A percentile compares a stretch with the other conserved stretches of the same genome.
phyloP scores from a whole-genome alignment of 2,888 invertebrate genomes.

The Osmoderma eremita region DNA sequence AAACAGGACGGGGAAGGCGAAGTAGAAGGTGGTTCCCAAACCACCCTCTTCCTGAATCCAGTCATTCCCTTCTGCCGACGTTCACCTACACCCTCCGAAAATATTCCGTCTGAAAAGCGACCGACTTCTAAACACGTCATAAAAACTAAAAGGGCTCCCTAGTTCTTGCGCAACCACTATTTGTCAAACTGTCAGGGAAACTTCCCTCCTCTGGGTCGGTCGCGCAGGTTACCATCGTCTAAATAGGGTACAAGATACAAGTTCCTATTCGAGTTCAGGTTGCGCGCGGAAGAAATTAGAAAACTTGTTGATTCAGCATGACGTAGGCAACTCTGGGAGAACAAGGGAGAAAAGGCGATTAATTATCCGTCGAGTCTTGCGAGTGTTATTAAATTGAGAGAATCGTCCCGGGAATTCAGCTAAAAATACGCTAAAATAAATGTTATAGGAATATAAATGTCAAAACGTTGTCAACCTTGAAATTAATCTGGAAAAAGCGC shows the following conservation, averaged over 20 bases:
- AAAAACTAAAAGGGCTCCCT: conserved; percentile 52
- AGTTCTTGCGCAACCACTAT: conserved; percentile 46
- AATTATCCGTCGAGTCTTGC: too few relatives aligned
- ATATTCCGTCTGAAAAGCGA: conserved; percentile 45
- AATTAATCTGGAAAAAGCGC: too few relatives aligned
- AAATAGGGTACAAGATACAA: background rate
- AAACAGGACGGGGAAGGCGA: background rate
- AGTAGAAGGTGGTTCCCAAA: conserved; percentile 33
- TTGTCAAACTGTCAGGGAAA: conserved; percentile 51
- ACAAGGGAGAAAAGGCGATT: too few relatives aligned
- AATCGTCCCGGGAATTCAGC: too few relatives aligned
- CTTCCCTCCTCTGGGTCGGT: conserved; percentile 27
- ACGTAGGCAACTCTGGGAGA: too few relatives aligned
- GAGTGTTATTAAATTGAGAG: too few relatives aligned
- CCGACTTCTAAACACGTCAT: conserved; percentile 50
- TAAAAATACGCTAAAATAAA: too few relatives aligned
- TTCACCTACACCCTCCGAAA: conserved; percentile 28
- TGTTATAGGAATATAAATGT: too few relatives aligned
- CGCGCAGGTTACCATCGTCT: conserved; percentile 14
- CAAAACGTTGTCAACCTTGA: too few relatives aligned
- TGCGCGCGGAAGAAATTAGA: too few relatives aligned
- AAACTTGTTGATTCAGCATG: too few relatives aligned
- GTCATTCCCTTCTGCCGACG: conserved; percentile 33
- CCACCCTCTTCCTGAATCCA: conserved; percentile 35
- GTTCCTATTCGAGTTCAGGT: too few relatives aligned